Evolutionary conservation across 2,888 invertebrate genomes (phyloP).

Genomic region (Rhaphigaster nebulosa): DNA sequence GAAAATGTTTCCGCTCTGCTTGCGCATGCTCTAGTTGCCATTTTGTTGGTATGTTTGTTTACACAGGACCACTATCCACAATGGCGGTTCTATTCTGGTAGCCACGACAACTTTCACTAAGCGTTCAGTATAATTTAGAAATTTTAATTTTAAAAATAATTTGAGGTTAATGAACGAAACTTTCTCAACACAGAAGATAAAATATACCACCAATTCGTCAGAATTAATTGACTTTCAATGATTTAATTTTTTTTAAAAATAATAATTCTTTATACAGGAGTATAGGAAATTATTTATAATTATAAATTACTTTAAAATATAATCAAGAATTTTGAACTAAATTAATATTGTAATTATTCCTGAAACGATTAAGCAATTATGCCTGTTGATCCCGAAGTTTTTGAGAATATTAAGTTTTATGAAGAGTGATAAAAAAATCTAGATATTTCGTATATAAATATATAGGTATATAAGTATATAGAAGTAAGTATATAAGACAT

Average conservation of each 20-base stretch:
- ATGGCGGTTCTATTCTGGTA: background rate
- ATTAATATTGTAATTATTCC: background rate
- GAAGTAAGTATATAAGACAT: too few species aligned
- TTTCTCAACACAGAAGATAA: background rate
- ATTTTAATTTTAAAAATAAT: background rate
- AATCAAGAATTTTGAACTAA: background rate
- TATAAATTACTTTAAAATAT: background rate
- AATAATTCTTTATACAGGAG: background rate
- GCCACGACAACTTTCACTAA: background rate
- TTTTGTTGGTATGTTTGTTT: constrained; percentile 20
- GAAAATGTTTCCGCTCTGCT: constrained; percentile 34
- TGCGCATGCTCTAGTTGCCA: background rate
- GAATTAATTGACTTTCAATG: background rate
- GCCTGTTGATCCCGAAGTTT: too few species aligned
- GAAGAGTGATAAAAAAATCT: too few species aligned
- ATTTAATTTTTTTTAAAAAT: background rate
- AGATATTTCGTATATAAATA: too few species aligned
- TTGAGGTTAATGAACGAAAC: background rate
- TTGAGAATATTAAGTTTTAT: too few species aligned
- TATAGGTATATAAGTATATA: too few species aligned
- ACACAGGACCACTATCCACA: background rate
- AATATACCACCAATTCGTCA: background rate
- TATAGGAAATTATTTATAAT: too few species aligned
- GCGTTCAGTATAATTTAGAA: background rate
- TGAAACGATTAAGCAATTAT: too few species aligned